Conservation (phyloP, 2,113 vertebrate genomes). For the Clinocottus analis region DNA sequence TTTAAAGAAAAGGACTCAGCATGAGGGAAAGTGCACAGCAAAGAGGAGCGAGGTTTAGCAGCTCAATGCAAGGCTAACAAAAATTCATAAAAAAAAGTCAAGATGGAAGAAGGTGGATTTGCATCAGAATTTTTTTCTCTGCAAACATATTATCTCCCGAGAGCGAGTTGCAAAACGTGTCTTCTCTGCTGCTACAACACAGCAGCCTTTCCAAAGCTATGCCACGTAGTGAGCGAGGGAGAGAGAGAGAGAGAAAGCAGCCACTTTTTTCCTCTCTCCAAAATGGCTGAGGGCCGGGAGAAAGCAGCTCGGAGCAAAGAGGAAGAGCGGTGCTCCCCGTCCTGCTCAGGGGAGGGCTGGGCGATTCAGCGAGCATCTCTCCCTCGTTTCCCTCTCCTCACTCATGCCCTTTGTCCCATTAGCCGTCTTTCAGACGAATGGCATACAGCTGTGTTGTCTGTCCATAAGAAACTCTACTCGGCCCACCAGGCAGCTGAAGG, state of each 20-base stretch:
- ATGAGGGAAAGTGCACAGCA: constrained; percentile 66
- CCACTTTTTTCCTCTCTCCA: no score
- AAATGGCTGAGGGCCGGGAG: no score
- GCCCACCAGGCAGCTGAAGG: constrained; percentile 47
- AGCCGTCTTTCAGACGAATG: constrained; percentile 73
- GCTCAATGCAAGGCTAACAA: constrained; percentile 59
- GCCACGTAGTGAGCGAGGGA: constrained; percentile 81
- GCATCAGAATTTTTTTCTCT: constrained; percentile 67
- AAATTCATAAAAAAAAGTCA: constrained; percentile 67
- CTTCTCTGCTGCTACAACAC: constrained; percentile 70
- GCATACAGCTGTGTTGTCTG: constrained; percentile 69
- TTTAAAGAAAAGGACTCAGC: constrained; percentile 67
- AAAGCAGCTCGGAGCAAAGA: constrained; percentile 70
- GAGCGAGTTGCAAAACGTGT: constrained; percentile 66
- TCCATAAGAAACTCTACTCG: constrained; percentile 51
- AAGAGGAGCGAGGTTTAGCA: constrained; percentile 63
- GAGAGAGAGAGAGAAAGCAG: constrained; percentile 65
- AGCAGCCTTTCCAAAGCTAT: constrained; percentile 78
- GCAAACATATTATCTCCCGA: constrained; percentile 80
- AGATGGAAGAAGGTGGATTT: constrained; percentile 73
- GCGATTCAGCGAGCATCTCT: constrained; percentile 69
- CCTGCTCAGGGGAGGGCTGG: constrained; percentile 76
- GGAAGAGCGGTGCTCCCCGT: constrained; percentile 73
- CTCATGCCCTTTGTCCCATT: constrained; percentile 84
- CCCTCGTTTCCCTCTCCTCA: constrained; percentile 54